phyloP scores from a whole-genome alignment of 2,113 vertebrate genomes.

The Antigone vipio region DNA sequence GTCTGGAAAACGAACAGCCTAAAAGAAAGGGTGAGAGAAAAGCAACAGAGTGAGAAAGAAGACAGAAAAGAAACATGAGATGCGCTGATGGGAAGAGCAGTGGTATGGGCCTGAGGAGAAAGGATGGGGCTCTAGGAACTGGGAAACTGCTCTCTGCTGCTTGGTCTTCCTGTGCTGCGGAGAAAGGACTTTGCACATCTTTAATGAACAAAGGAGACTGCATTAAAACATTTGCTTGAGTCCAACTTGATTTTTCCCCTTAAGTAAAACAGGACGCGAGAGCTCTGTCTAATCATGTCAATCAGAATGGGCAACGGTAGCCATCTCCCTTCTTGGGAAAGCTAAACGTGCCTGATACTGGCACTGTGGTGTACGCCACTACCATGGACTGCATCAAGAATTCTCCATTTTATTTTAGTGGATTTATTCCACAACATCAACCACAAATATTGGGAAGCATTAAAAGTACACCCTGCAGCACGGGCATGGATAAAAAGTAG shows the following conservation, averaged over 20 bases:
- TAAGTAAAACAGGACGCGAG: background rate
- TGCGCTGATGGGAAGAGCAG: background rate
- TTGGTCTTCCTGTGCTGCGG: background rate
- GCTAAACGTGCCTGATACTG: background rate
- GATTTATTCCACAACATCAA: background rate
- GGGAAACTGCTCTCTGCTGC: background rate
- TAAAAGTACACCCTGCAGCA: background rate
- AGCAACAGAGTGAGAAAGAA: background rate
- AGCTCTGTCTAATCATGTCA: background rate
- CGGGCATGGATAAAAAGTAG: fast-evolving
- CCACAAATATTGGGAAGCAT: background rate
- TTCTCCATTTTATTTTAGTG: background rate
- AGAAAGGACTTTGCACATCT: background rate
- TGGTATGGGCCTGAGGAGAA: background rate
- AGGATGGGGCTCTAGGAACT: background rate
- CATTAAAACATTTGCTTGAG: background rate
- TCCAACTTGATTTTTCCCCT: background rate
- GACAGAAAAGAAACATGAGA: background rate
- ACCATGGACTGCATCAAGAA: background rate
- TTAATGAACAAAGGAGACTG: background rate
- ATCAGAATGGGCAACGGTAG: background rate
- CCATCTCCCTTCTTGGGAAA: background rate
- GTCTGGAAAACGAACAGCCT: slow-evolving; percentile 3
- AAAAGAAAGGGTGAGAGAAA: background rate
- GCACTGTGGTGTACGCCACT: background rate